Conservation (phyloP, 2,113 vertebrate species). For the Ancistrus triradiatus region DNA sequence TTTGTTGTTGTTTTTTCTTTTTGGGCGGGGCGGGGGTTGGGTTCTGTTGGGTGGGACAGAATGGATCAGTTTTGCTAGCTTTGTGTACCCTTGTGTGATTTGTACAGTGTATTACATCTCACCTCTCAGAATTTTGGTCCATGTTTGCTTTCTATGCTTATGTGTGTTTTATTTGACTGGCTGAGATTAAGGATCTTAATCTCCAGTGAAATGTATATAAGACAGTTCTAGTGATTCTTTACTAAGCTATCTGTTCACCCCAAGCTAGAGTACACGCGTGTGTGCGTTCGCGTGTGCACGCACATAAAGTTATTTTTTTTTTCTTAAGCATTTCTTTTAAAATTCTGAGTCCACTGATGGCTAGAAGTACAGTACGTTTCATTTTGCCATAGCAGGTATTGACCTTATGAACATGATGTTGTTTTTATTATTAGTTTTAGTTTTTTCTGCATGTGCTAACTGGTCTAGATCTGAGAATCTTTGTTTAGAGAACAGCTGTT, state of each 20-base stretch:
- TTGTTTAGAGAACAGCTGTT: conserved; percentile 66
- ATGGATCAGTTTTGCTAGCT: too few species aligned
- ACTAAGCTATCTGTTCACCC: conserved; percentile 3
- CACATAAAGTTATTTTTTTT: too few species aligned
- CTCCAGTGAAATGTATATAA: conserved; percentile 28
- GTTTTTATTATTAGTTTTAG: conserved; percentile 81
- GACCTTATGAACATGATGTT: conserved; percentile 67
- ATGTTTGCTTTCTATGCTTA: conserved; percentile 17
- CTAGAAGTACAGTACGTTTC: background rate
- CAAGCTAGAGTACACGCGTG: conserved; percentile 32
- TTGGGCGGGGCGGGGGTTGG: conserved; percentile 27
- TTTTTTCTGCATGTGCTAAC: conserved; percentile 84
- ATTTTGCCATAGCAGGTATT: conserved; percentile 62
- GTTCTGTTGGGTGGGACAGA: too few species aligned
- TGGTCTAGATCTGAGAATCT: conserved; percentile 71
- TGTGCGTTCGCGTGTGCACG: too few species aligned
- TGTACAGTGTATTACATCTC: conserved; percentile 42
- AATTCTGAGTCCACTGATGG: background rate
- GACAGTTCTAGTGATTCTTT: conserved; percentile 21
- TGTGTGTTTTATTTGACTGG: conserved; percentile 22
- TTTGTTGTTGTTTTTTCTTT: too few species aligned
- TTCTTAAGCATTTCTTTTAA: background rate
- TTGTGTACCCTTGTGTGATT: conserved; percentile 22
- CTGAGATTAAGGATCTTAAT: conserved; percentile 6
- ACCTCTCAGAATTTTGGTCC: conserved; percentile 16